These are phyloP conservation scores for Falcaria lacertinaria DNA, from an alignment of 2,888 invertebrate species.

Conservation along the genomic window DNA sequence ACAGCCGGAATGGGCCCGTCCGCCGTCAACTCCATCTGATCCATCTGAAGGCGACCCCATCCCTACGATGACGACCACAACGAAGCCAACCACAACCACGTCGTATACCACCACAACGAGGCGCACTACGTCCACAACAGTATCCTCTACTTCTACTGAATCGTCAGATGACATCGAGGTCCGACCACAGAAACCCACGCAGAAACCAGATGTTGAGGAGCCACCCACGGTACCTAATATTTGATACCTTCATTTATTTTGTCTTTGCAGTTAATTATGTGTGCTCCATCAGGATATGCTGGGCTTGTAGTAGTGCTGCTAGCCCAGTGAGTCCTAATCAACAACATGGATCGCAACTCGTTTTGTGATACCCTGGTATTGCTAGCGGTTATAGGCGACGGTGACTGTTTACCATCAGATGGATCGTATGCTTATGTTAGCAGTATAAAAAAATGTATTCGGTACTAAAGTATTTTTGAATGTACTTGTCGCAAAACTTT, in stretches of 20 bases:
- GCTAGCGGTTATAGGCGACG: too few species aligned
- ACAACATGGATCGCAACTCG: too few species aligned
- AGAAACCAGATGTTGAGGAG: slow-evolving; percentile 34
- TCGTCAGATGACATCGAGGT: slow-evolving; percentile 24
- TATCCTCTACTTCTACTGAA: slow-evolving; percentile 19
- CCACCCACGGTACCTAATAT: slow-evolving; percentile 37
- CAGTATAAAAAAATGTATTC: too few species aligned
- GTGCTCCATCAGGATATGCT: too few species aligned
- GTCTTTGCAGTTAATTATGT: too few species aligned
- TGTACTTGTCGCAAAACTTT: too few species aligned
- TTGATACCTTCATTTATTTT: background rate
- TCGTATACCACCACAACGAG: slow-evolving; percentile 23
- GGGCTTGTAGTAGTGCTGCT: too few species aligned
- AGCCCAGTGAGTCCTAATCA: too few species aligned
- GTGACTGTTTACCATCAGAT: too few species aligned
- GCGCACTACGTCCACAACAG: slow-evolving; percentile 28
- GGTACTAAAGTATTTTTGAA: too few species aligned
- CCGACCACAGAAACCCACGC: slow-evolving; percentile 23
- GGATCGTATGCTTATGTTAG: too few species aligned
- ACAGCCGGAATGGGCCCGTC: slow-evolving; percentile 90
- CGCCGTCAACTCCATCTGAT: slow-evolving; percentile 84
- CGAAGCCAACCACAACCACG: slow-evolving; percentile 28
- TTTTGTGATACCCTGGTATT: too few species aligned
- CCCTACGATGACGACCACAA: slow-evolving; percentile 27
- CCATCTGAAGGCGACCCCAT: slow-evolving; percentile 69